Conservation (phyloP, 1,140 invertebrate genomes). For the Formica selysi region DNA sequence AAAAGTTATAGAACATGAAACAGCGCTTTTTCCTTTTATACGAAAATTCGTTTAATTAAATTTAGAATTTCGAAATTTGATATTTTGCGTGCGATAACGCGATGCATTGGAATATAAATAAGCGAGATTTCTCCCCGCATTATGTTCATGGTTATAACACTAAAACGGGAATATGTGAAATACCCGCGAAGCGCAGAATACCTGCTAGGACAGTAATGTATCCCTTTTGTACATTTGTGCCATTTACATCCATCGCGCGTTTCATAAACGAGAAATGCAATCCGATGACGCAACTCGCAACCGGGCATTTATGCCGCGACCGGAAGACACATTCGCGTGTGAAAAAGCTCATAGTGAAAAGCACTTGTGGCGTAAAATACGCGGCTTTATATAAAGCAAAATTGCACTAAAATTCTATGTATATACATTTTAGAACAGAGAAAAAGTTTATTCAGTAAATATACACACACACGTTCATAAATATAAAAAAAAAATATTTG, state of each 20-base stretch:
- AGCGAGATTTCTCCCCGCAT: slow-evolving; percentile 4
- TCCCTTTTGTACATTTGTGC: slow-evolving; percentile 55
- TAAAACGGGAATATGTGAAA: slow-evolving; percentile 35
- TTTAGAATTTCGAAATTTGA: slow-evolving; percentile 16
- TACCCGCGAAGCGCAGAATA: slow-evolving; percentile 19
- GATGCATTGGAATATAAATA: slow-evolving; percentile 33
- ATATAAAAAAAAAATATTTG: not conserved
- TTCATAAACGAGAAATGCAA: slow-evolving; percentile 50
- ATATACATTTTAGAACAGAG: not conserved
- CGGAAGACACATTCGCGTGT: slow-evolving; percentile 33
- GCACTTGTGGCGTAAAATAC: slow-evolving; percentile 2
- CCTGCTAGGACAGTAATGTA: slow-evolving; percentile 41
- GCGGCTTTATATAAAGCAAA: slow-evolving; percentile 4
- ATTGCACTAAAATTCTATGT: slow-evolving; percentile 1
- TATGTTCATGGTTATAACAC: not conserved
- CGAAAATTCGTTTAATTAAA: not conserved
- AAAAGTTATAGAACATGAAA: not conserved
- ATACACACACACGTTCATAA: not conserved
- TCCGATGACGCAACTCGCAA: slow-evolving; percentile 35
- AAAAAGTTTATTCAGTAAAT: slow-evolving; percentile 1
- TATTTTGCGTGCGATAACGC: not conserved
- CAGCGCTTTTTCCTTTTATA: not conserved
- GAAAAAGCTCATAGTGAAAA: slow-evolving; percentile 22
- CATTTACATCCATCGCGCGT: slow-evolving; percentile 53
- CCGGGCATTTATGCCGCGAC: slow-evolving; percentile 30